Evolutionary conservation across 2,113 vertebrate species (phyloP).

Genomic region (Leiothrix lutea): DNA sequence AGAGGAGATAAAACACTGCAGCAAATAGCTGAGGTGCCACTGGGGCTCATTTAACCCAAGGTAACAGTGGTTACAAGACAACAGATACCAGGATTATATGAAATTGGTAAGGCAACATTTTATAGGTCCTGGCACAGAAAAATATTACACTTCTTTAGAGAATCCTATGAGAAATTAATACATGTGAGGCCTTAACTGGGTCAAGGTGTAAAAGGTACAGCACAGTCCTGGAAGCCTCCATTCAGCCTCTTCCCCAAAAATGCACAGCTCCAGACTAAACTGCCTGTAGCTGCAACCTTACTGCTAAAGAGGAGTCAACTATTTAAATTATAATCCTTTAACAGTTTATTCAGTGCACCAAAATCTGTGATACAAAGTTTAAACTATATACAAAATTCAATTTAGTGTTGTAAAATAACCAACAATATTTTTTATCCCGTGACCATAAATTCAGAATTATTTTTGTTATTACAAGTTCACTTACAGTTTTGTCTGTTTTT

Average conservation of each 20-base stretch:
- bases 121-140: not conserved
- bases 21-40: not conserved
- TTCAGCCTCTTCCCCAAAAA: not conserved
- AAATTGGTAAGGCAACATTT: not conserved
- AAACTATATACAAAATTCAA: not conserved
- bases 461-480: not conserved
- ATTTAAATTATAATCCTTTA: not conserved
- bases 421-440: not conserved
- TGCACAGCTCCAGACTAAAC: not conserved
- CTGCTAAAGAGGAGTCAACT: not conserved
- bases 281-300: not conserved
- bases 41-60: not conserved
- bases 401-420: not conserved
- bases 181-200: not conserved
- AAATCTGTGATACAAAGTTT: not conserved
- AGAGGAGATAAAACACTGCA: not conserved
- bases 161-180: not conserved
- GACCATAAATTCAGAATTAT: not conserved
- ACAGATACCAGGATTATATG: fast-evolving
- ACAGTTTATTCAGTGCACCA: not conserved
- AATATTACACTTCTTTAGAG: not conserved
- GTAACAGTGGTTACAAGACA: too few species aligned
- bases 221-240: not conserved
- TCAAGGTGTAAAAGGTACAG: not conserved
- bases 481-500: not conserved